Base-by-base conservation (phyloP, 1,140 invertebrate genomes). In the Drosophila navojoa region DNA sequence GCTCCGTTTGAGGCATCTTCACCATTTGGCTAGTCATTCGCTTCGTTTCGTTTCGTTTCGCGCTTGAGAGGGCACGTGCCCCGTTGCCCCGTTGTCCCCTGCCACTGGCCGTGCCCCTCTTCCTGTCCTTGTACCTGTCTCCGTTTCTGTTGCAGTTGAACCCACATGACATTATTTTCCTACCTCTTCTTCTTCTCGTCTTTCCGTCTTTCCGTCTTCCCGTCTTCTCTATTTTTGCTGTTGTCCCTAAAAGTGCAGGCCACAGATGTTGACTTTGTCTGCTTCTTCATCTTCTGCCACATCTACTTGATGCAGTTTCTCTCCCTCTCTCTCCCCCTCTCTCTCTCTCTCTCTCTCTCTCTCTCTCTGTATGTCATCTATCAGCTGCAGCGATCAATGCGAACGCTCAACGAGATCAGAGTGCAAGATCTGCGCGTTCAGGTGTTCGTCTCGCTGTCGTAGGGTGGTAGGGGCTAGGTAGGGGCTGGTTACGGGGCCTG, bases 31-130 rank as follows among this genome's bases (percentile, higher is more conserved):
- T 49, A 60, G 61, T 60, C 66, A 44, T 42, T 66, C 40, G 57
- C 50, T 61, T 60, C 81, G 52, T 57, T 61, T 63, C 81, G 72
- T 79, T 86, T 66, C 81, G 72, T 79, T 86, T 66, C 82, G 79
- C 82, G 82, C 82, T 86, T 86, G 82, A 86, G 82, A 86, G 82
- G 82, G 79, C 82, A 86, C 82, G 82, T 86, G 82, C 82, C 82
- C 82, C 81, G 32, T 1, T 32, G 7, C 32, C 32, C 32, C 32
- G 27, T 3, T 42, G 4, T 45, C 40, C 53, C 16, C 60, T 35
- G 3, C 11, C 7, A 10, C 16, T 25, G 15, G 52, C 11, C 13
- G 9, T 25, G 42, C 55, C 3, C 44, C 57, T 32, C 15, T 2
- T 53, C 19, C 16, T 52, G 15, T 35, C 53, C 16, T 35, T 35